phyloP scores from a whole-genome alignment of 1,140 invertebrate species.

The Drusus annulatus region DNA sequence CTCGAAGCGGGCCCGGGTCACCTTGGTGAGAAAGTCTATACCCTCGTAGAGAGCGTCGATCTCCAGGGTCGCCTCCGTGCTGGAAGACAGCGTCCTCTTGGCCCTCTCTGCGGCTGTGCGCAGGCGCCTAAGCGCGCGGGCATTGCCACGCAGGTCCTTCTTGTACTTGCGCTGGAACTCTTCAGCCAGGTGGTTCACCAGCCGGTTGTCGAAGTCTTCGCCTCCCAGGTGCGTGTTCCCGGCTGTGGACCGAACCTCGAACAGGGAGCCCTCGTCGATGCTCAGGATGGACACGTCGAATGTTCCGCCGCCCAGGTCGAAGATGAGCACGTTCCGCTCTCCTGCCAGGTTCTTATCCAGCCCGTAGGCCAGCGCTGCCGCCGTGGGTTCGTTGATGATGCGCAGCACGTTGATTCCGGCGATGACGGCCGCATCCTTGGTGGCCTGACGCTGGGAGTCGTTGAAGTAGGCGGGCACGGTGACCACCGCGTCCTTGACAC shows the following conservation, averaged over 20 bases:
- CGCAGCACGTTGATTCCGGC: conserved; percentile 74
- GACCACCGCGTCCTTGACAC: conserved; percentile 71
- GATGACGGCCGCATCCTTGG: conserved; percentile 77
- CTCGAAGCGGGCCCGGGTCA: conserved; percentile 76
- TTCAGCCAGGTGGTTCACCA: conserved; percentile 50
- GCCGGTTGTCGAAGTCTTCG: too few relatives aligned
- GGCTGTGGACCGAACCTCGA: too few relatives aligned
- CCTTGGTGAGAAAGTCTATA: conserved; percentile 76
- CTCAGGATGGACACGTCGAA: too few relatives aligned
- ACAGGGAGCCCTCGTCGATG: too few relatives aligned
- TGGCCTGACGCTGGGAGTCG: too few relatives aligned
- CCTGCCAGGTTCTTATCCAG: conserved; percentile 85
- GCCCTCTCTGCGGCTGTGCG: conserved; percentile 75
- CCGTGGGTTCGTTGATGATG: conserved; percentile 75
- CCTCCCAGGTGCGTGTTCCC: too few relatives aligned
- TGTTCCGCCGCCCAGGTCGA: too few relatives aligned
- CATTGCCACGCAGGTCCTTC: conserved; percentile 68
- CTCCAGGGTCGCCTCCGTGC: conserved; percentile 70
- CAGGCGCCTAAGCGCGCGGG: conserved; percentile 58
- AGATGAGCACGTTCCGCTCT: conserved; percentile 73
- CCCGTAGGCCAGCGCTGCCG: conserved; percentile 83
- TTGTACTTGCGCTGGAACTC: conserved; percentile 61
- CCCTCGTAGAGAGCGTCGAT: conserved; percentile 71
- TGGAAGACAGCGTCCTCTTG: conserved; percentile 71
- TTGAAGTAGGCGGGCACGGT: too few relatives aligned